Evolutionary conservation across 2,888 invertebrate species (phyloP).

Genomic region (Nebria brevicollis): DNA sequence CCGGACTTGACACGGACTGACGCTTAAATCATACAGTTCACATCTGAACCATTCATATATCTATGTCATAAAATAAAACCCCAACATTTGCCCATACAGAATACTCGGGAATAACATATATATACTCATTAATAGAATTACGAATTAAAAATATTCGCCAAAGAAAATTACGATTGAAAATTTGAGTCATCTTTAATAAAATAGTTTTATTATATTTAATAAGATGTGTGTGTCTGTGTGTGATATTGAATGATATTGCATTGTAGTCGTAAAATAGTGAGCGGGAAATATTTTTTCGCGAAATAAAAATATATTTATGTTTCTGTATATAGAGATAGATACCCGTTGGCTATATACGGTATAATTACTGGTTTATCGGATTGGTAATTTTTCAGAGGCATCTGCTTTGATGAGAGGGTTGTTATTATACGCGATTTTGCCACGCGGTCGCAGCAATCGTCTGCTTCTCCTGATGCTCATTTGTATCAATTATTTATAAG

Average conservation of each 20-base stretch:
- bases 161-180: too few relatives aligned
- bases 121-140: neutral
- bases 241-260: neutral
- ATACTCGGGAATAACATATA: neutral
- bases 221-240: too few relatives aligned
- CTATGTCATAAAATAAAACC: slow-evolving; percentile 46
- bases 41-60: slow-evolving; percentile 52
- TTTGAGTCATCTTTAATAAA: too few relatives aligned
- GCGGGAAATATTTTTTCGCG: slow-evolving; percentile 38
- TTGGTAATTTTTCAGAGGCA: slow-evolving; percentile 55
- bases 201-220: too few relatives aligned
- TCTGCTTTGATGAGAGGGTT: slow-evolving; percentile 56
- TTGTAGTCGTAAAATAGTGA: neutral
- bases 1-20: slow-evolving; percentile 50
- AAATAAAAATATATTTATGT: slow-evolving; percentile 34
- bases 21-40: slow-evolving; percentile 54
- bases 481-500: slow-evolving; percentile 63
- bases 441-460: neutral
- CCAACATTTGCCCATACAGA: neutral
- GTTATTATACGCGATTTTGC: slow-evolving; percentile 55
- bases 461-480: slow-evolving; percentile 54
- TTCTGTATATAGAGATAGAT: slow-evolving; percentile 46
- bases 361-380: slow-evolving; percentile 55
- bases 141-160: neutral
- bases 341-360: slow-evolving; percentile 51